Evolutionary conservation across 1,140 invertebrate genomes (phyloP).

Genomic region (Calliphora vicina): DNA sequence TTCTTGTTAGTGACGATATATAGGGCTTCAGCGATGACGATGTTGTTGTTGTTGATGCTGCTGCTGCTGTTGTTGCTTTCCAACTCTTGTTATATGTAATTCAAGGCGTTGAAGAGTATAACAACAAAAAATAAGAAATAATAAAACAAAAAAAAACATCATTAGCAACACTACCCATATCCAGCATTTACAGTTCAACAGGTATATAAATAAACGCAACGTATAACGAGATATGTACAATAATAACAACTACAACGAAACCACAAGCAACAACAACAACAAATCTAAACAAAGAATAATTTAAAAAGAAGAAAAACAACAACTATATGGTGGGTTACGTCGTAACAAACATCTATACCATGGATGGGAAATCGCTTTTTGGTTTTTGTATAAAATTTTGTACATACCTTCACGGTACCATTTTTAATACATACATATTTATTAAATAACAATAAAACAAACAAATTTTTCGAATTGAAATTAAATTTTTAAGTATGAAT

Average conservation of each 20-base stretch:
- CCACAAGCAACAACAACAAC: neutral
- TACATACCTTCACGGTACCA: too few relatives aligned
- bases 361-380: too few relatives aligned
- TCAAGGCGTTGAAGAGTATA: conserved; percentile 2
- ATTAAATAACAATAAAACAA: too few relatives aligned
- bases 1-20: neutral
- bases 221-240: neutral
- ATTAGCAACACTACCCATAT: neutral
- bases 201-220: conserved; percentile 3
- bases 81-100: conserved; percentile 13
- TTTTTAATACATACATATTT: too few relatives aligned
- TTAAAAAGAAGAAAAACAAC: neutral
- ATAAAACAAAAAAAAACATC: neutral
- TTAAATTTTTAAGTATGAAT: too few relatives aligned
- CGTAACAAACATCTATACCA: neutral
- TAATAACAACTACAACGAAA: neutral
- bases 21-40: neutral
- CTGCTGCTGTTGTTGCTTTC: neutral
- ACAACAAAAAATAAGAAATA: neutral
- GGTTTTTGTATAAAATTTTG: too few relatives aligned
- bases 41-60: neutral
- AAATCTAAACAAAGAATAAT: neutral
- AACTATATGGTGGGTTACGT: neutral
- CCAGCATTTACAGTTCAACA: conserved; percentile 12
- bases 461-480: too few relatives aligned